Evolutionary conservation across 2,797 vertebrate genomes (phyloP), one percentile per base, ranked within the genome.

Genomic region (Enteromius treurensis): DNA sequence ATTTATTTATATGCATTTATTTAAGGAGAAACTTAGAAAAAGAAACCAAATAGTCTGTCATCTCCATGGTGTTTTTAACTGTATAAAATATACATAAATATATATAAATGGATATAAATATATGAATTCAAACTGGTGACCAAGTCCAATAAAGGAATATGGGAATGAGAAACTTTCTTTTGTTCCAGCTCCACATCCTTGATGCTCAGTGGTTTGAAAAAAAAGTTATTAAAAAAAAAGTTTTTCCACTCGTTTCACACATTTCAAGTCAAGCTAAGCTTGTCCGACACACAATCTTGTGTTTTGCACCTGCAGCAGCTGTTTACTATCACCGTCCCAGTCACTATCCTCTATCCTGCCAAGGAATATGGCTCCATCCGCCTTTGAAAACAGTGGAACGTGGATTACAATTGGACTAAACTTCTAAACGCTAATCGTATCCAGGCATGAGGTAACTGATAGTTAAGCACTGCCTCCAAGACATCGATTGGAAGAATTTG

Each of bases 21-120:
- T 92, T 92, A 92, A 92, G 85, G 91, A 92, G 88, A 92, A 81
- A 89, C 89, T 92, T 94, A 94, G 92, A 92, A 91, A 93, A 94
- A 92, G 87, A 95, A 94, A 94, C 94, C 94, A 94, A 95, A 95
- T 95, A 95, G 93, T 94, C 92, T 94, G 93, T 95, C 93, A 90
- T 90, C 91, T 91, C 91, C 92, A 94, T 94, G 90, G 92, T 95
- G 94, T 95, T 95, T 95, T 93, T 95, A 94, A 93, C 90, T 95
- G 94, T 95, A 95, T 93, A 95, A 94, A 95, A 91, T 90, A 92
- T 91, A 94, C 92, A 94, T 94, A 94, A 91, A 94, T 93, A 94
- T 89, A 89, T 90, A 91, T 90, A 91, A 88, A 94, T 94, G 92
- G 90, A 93, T 94, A 94, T 94, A 93, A 94, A 94, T 95, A 93